Evolutionary conservation across 2,113 vertebrate genomes (phyloP).

Genomic region (Scomber japonicus): DNA sequence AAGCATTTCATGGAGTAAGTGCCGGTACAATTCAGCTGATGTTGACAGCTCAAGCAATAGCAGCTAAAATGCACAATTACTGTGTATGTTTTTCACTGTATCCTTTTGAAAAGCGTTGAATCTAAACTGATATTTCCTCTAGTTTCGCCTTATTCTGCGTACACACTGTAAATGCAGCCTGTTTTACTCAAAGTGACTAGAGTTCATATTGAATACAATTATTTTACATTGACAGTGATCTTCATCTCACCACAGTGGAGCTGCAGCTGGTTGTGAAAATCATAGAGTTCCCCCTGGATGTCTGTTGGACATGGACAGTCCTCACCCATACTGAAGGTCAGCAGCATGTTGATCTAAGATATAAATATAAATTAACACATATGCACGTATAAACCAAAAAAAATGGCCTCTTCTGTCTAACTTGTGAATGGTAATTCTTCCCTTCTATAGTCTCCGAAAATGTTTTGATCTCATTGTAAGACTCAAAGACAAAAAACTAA

Average conservation of each 20-base stretch:
- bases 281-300: constrained; percentile 94
- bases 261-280: constrained; percentile 95
- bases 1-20: constrained; percentile 4
- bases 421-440: background rate
- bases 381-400: background rate
- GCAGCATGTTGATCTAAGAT: constrained; percentile 96
- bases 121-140: background rate
- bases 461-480: background rate
- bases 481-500: constrained; percentile 2
- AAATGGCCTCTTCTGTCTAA: background rate
- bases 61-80: background rate
- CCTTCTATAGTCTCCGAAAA: background rate
- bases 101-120: background rate
- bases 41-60: background rate
- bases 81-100: background rate
- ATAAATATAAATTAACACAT: constrained; percentile 23
- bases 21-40: constrained; percentile 5
- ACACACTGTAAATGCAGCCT: too few relatives aligned
- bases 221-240: too few relatives aligned
- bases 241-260: constrained; percentile 91
- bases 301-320: constrained; percentile 95
- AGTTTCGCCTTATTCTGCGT: too few relatives aligned
- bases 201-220: background rate
- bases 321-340: constrained; percentile 96
- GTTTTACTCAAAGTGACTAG: background rate